Evolutionary conservation across 2,888 invertebrate species (phyloP), one percentile per base, ranked within the genome.

Genomic region (Tachina lurida): DNA sequence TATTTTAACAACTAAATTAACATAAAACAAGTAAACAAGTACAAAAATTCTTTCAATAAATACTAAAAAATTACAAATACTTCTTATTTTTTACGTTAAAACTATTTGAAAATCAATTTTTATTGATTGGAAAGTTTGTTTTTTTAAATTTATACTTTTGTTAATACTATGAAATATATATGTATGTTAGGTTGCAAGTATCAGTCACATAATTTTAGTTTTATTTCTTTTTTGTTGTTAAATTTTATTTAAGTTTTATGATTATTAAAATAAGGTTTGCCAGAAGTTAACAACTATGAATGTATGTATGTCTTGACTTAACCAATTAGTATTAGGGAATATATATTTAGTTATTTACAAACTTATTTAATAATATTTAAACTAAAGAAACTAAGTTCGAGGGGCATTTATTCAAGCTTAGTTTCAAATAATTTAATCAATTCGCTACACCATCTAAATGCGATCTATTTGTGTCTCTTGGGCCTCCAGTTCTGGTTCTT

Each of bases 401-500:
- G 43, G 13, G 41, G 49, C 45, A 47, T 49, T 47, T 17, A 10
- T 47, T 45, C 8, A n/a, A 60, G 17, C 15, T 54, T 58, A 43
- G 19, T 17, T 71, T 41, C 8, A 7, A 70, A 45, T 58, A 54
- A 65, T 63, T 70, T 68, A 67, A 15, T 74, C 39, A 67, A 65
- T 80, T 71, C 62, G 52, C 62, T 75, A 67, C 47, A 68, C 47
- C 58, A 71, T 86, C 84, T 90, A 91, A 87, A 90, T 89, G 78
- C 88, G 88, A 79, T 90, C 90, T 87, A 89, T 89, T 87, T 90
- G 90, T 65, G 90, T 93, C 60, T 93, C 93, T 90, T 94, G 94
- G 54, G 93, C 92, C 88, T 94, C 94, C 65, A 93, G 91, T 90
- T 94, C 94, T 54, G 94, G 94, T 88, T 94, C 94, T 89, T 94